A percentile compares a stretch with the other conserved stretches of the same genome.
These are phyloP conservation scores for Caenorhabditis zanzibari DNA, from an alignment of 2,888 invertebrate species.

Conservation along the genomic window DNA sequence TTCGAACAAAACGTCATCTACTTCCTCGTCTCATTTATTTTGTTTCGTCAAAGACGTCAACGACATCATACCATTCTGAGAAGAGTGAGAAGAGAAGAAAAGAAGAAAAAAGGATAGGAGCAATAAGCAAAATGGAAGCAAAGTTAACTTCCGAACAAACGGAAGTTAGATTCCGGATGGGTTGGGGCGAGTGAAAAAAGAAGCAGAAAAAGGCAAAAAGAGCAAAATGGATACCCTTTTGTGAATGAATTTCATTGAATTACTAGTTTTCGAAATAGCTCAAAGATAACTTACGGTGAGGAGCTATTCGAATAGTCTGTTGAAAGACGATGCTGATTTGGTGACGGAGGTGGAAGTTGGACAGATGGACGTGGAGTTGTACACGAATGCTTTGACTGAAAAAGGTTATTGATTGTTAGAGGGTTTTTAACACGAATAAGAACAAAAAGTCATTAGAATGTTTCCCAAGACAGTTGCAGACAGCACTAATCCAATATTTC, in stretches of 20 bases:
- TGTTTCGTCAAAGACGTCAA: conserved; percentile 10
- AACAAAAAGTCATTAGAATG: not conserved
- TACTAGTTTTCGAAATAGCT: not conserved
- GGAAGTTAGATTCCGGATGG: conserved; percentile 45
- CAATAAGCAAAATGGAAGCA: conserved; percentile 52
- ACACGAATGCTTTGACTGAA: conserved; percentile 62
- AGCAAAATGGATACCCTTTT: conserved; percentile 18
- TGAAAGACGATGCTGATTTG: conserved; percentile 50
- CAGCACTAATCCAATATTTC: not conserved
- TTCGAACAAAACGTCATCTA: conserved; percentile 37
- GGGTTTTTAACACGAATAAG: no score
- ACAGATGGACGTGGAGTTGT: conserved; percentile 63
- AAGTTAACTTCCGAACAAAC: conserved; percentile 58
- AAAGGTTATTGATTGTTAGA: not conserved
- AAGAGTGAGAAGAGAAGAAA: conserved; percentile 5
- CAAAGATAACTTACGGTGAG: conserved; percentile 56
- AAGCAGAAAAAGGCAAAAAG: conserved; percentile 29
- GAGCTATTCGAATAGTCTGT: conserved; percentile 58
- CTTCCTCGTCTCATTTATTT: conserved; percentile 34
- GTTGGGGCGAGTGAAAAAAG: conserved; percentile 19
- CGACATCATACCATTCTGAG: conserved; percentile 37
- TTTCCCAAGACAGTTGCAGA: not conserved
- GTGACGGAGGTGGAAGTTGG: conserved; percentile 54
- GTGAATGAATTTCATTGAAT: conserved; percentile 18
- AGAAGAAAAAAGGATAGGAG: conserved; percentile 32